Evolutionary conservation across 2,888 invertebrate species (phyloP).

Genomic region (Spicauda simplicius): DNA sequence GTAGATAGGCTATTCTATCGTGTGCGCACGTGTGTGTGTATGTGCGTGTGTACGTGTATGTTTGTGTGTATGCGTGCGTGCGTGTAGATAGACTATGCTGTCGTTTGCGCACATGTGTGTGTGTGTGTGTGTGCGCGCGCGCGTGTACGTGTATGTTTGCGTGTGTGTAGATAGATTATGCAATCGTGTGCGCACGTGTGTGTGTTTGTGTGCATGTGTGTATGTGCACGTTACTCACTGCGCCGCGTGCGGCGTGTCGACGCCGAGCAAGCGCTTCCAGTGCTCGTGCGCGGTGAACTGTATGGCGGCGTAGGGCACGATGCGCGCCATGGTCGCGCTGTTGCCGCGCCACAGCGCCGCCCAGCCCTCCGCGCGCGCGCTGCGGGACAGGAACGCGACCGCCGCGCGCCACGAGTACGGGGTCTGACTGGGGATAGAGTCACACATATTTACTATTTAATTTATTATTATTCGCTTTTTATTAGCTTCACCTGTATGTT

Average conservation of each 20-base stretch:
- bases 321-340: slow-evolving; percentile 98
- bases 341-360: slow-evolving; percentile 98
- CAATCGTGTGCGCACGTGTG: not conserved
- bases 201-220: not conserved
- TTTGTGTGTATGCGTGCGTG: no score
- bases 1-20: no score
- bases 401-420: slow-evolving; percentile 91
- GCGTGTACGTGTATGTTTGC: no score
- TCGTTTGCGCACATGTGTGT: not conserved
- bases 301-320: slow-evolving; percentile 98
- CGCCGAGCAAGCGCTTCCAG: slow-evolving; percentile 92
- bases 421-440: slow-evolving; percentile 80
- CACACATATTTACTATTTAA: no score
- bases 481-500: no score
- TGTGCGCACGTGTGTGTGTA: no score
- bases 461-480: no score
- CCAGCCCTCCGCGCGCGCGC: slow-evolving; percentile 91
- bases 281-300: slow-evolving; percentile 99
- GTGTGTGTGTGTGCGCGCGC: not conserved
- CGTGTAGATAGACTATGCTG: no score
- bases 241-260: slow-evolving; percentile 83
- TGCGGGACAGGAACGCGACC: slow-evolving; percentile 86
- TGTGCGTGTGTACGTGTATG: no score
- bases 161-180: no score
- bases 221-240: slow-evolving; percentile 54